Evolutionary conservation across 1,140 invertebrate genomes (phyloP).

Genomic region (Cryptotermes secundus): DNA sequence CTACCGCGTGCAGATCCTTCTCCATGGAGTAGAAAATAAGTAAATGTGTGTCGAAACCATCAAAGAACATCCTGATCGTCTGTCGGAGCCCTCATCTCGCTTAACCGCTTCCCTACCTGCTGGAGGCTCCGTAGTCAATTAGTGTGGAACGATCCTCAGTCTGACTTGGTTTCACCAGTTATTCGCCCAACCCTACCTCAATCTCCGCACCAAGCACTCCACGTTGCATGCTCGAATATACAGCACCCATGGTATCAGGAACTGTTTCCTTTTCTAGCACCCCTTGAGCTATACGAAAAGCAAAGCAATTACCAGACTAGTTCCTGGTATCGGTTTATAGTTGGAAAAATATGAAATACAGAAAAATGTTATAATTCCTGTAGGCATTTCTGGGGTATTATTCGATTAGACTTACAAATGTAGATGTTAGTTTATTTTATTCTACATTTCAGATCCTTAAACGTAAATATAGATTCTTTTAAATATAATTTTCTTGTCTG

Average conservation of each 20-base stretch:
- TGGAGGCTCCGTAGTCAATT: not conserved
- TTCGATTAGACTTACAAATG: not conserved
- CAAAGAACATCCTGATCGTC: not conserved
- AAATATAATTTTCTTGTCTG: not conserved
- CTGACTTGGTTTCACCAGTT: conserved; percentile 9
- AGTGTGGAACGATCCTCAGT: conserved; percentile 3
- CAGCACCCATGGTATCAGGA: not conserved
- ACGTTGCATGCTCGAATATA: not conserved
- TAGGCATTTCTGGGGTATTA: not conserved
- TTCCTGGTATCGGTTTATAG: not conserved
- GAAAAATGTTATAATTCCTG: not conserved
- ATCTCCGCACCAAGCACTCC: not conserved
- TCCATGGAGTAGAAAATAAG: too few relatives aligned
- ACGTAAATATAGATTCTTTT: not conserved
- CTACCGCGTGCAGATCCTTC: too few relatives aligned
- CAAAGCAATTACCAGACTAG: not conserved
- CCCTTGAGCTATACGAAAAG: not conserved
- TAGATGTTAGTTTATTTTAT: not conserved
- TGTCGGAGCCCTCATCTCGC: not conserved
- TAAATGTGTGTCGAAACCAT: too few relatives aligned
- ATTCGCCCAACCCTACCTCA: not conserved
- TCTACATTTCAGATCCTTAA: not conserved
- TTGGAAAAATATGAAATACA: not conserved
- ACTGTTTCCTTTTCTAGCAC: not conserved
- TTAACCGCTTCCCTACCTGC: not conserved